These are phyloP conservation scores for Coranthus polyacanthus DNA, from an alignment of 2,797 vertebrate genomes.

Conservation along the genomic window DNA sequence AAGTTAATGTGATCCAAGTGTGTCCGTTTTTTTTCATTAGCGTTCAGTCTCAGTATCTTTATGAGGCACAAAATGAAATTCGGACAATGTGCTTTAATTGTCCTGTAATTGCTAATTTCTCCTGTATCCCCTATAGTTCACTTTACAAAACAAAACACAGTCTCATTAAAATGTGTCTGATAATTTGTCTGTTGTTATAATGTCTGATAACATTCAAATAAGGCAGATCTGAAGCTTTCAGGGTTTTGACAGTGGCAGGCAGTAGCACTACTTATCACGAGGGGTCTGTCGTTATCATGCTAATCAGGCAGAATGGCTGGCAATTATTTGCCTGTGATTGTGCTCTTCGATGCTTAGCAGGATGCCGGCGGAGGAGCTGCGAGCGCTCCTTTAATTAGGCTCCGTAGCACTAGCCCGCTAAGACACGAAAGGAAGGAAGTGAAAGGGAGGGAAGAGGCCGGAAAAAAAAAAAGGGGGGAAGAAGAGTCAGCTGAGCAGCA, in stretches of 20 bases:
- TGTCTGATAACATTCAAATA: conserved; percentile 39
- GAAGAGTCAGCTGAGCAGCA: conserved; percentile 1
- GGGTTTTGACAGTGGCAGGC: conserved; percentile 35
- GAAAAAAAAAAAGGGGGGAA: not conserved
- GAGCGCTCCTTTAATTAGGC: conserved; percentile 76
- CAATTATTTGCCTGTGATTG: conserved; percentile 76
- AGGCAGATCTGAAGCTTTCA: conserved; percentile 4
- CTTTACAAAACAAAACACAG: conserved; percentile 17
- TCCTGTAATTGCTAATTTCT: conserved; percentile 23
- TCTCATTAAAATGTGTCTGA: conserved; percentile 51
- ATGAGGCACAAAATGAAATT: conserved; percentile 36
- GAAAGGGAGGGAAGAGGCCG: not conserved
- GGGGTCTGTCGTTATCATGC: conserved; percentile 61
- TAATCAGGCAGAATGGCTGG: conserved; percentile 73
- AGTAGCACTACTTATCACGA: conserved; percentile 21
- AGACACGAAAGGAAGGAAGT: conserved; percentile 27
- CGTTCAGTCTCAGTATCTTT: conserved; percentile 46
- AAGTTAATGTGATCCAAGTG: conserved; percentile 48
- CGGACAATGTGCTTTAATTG: conserved; percentile 27
- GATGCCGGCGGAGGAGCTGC: conserved; percentile 60
- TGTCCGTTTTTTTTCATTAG: conserved; percentile 50
- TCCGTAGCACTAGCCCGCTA: conserved; percentile 43
- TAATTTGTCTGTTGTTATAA: conserved; percentile 46
- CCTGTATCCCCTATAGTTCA: conserved; percentile 11
- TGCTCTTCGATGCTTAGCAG: conserved; percentile 56